phyloP scores from a whole-genome alignment of 2,113 vertebrate species.

The Colossoma macropomum region DNA sequence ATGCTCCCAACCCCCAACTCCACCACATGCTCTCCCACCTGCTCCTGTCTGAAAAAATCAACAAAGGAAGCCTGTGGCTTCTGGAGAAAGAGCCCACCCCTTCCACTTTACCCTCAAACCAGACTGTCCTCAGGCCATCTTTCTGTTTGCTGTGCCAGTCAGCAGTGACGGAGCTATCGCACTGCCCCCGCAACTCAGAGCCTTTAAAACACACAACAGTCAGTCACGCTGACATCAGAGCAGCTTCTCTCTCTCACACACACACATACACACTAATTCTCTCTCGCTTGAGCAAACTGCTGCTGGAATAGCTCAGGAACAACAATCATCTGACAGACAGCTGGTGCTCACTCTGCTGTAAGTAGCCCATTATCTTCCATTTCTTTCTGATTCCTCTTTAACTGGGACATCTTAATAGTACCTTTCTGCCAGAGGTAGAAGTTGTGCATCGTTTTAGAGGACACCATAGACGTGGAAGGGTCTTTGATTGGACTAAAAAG shows the following conservation, averaged over 20 bases:
- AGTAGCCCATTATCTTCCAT: conserved; percentile 26
- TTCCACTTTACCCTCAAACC: conserved; percentile 5
- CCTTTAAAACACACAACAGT: conserved; percentile 44
- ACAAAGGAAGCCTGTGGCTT: conserved; percentile 18
- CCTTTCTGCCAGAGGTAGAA: background rate
- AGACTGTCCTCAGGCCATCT: conserved; percentile 20
- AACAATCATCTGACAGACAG: conserved; percentile 25
- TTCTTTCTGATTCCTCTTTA: conserved; percentile 6
- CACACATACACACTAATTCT: conserved; percentile 26
- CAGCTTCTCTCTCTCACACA: conserved; percentile 24
- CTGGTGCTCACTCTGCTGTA: conserved; percentile 28
- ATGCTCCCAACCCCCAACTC: conserved; percentile 21
- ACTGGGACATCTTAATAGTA: conserved; percentile 14
- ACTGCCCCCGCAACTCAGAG: conserved; percentile 44
- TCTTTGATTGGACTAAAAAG: background rate
- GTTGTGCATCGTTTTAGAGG: background rate
- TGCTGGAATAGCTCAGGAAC: conserved; percentile 6
- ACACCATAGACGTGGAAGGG: background rate
- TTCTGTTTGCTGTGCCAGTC: conserved; percentile 57
- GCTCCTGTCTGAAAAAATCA: conserved; percentile 29
- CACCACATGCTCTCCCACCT: conserved; percentile 57
- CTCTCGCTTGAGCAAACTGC: conserved; percentile 8
- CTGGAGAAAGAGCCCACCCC: conserved; percentile 24
- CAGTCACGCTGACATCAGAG: conserved; percentile 61
- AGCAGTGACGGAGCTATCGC: conserved; percentile 4